phyloP scores from a whole-genome alignment of 2,888 invertebrate genomes.

The Brenthis ino region DNA sequence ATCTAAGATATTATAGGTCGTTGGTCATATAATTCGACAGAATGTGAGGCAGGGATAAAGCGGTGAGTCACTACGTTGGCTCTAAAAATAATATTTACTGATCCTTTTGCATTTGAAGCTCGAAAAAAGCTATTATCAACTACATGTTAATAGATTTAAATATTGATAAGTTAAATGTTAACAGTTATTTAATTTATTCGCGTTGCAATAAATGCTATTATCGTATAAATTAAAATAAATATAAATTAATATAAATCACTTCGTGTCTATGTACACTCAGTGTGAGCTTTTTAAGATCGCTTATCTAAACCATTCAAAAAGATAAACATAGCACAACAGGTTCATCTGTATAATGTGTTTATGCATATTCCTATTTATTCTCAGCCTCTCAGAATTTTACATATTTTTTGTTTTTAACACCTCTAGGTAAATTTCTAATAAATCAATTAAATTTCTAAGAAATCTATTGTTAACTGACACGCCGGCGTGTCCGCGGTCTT shows the following conservation, averaged over 20 bases:
- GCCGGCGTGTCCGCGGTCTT: no score
- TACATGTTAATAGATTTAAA: constrained; percentile 4
- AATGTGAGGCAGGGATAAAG: no score
- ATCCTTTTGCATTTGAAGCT: constrained; percentile 11
- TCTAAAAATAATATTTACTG: not conserved
- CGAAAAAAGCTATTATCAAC: constrained; percentile 5
- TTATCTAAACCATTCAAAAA: constrained; percentile 50
- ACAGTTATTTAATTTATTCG: not conserved
- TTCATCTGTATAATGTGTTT: constrained; percentile 20
- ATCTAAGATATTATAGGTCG: no score
- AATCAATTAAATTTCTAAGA: no score
- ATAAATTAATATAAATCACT: not conserved
- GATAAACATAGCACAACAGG: constrained; percentile 54
- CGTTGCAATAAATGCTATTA: not conserved
- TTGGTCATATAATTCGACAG: no score
- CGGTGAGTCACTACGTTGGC: no score
- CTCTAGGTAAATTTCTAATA: no score
- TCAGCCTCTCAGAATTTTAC: not conserved
- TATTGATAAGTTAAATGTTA: not conserved
- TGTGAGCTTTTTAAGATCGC: constrained; percentile 49
- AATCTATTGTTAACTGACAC: no score
- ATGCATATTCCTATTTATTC: not conserved
- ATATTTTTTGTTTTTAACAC: not conserved
- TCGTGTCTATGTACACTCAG: constrained; percentile 1
- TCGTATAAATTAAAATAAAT: not conserved